Conservation (phyloP, 1,140 invertebrate genomes). For the Argopecten irradians region DNA sequence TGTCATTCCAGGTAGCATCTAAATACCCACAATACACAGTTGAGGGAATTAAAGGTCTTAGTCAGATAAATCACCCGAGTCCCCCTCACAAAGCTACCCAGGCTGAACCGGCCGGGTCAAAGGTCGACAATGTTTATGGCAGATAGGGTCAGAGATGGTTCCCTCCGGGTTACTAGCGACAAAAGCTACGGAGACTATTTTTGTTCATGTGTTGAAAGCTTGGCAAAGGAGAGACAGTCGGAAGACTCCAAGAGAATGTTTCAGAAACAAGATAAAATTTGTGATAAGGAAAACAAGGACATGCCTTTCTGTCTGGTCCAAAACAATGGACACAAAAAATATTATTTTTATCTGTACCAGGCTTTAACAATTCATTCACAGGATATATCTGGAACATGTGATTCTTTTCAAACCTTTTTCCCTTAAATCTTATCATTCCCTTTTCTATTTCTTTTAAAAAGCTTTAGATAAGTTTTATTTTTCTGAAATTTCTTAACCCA, state of each 20-base stretch:
- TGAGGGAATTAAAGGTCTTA: conserved; percentile 50
- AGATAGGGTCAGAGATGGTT: conserved; percentile 40
- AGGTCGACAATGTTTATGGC: conserved; percentile 47
- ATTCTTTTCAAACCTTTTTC: no score
- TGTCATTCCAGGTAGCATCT: conserved; percentile 15
- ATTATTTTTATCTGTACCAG: background rate
- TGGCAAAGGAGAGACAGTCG: background rate
- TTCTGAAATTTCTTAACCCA: no score
- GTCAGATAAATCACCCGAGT: conserved; percentile 48
- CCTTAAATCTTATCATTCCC: no score
- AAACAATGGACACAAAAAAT: background rate
- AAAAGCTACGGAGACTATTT: conserved; percentile 37
- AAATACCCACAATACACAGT: conserved; percentile 35
- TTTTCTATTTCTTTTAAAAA: no score
- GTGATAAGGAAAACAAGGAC: background rate
- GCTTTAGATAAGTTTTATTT: no score
- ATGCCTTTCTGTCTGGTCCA: background rate
- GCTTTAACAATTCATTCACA: background rate
- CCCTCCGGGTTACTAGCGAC: conserved; percentile 41
- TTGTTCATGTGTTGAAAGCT: background rate
- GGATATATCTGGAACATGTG: no score
- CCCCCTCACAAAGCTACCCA: conserved; percentile 28
- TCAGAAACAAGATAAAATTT: background rate
- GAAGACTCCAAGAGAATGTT: background rate
- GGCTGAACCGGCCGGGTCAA: conserved; percentile 33